These are phyloP conservation scores for Eciton burchellii DNA, from an alignment of 1,140 invertebrate genomes.

Conservation along the genomic window DNA sequence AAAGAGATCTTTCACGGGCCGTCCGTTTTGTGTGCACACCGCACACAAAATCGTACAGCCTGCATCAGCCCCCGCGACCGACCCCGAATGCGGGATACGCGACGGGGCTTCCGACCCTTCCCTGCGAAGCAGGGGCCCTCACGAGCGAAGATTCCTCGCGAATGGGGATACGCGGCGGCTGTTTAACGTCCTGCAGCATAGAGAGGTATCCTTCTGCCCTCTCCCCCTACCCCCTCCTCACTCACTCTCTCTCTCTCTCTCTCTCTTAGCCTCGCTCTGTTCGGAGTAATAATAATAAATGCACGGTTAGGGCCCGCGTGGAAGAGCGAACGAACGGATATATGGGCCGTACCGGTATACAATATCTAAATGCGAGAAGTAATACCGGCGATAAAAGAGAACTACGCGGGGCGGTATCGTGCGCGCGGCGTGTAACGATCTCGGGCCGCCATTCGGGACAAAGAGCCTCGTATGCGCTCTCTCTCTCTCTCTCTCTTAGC, in stretches of 20 bases:
- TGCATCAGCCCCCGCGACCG: neutral
- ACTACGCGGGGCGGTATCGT: constrained; percentile 33
- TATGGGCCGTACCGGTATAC: constrained; percentile 26
- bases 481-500: neutral
- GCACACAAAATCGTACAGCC: constrained; percentile 18
- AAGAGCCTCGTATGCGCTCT: constrained; percentile 38
- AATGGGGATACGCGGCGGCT: neutral
- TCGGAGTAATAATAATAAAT: constrained; percentile 61
- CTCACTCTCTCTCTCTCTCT: neutral
- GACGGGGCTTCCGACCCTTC: constrained; percentile 38
- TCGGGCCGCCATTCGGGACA: constrained; percentile 47
- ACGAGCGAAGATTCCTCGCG: constrained; percentile 39
- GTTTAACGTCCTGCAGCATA: constrained; percentile 43
- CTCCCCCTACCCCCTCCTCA: neutral
- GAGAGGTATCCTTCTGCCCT: constrained; percentile 12
- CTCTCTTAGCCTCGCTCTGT: constrained; percentile 17
- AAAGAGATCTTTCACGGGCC: neutral
- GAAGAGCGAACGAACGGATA: constrained; percentile 30
- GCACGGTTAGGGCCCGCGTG: constrained; percentile 18
- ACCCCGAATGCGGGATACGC: no score
- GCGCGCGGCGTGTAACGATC: constrained; percentile 51
- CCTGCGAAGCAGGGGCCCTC: constrained; percentile 48
- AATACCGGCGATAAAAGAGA: constrained; percentile 59
- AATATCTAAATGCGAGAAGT: constrained; percentile 62
- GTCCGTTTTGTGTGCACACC: neutral